Evolutionary conservation across 1,140 invertebrate species (phyloP), one percentile per base, ranked within the genome.

Genomic region (Drosophila ficusphila): DNA sequence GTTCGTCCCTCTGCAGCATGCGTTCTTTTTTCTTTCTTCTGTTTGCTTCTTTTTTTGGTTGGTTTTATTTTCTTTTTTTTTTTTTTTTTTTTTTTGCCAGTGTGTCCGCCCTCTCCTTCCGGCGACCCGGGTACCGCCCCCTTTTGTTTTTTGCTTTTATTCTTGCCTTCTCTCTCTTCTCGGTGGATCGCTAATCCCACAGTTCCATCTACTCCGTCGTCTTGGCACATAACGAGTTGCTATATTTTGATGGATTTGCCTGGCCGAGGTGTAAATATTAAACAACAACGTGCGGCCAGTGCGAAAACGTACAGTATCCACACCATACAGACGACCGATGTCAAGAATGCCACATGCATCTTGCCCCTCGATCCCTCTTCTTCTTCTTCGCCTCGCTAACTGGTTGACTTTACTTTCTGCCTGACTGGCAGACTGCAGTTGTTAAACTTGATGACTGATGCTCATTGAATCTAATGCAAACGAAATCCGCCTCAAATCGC

Each of bases 161-260:
- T n/a, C n/a, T n/a, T n/a, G n/a, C n/a, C n/a, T n/a, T n/a, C n/a
- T n/a, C n/a, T 47, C 33, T 57, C 44, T 31, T 34, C 25, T 56
- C 34, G 51, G 31, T 42, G 44, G 23, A 72, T 44, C 57, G 23
- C 39, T 62, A 49, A 51, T 38, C 25, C 38, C 34, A 25, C 64
- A 51, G 53, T 44, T 68, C 47, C 41, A 25, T 27, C 44, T 25
- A 18, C 65, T 11, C 29, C 39, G 38, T 54, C 54, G 23, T 56
- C 51, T 71, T 75, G 69, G 54, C 69, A 77, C 68, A 85, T 79
- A 85, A 79, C 79, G 62, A 85, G 70, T 76, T 85, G 71, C 72
- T 82, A 79, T 85, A 76, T 85, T 86, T 79, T 86, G 81, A 86
- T 86, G 76, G 67, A 86, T 85, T 83, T 76, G 71, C 78, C 79